Conservation (phyloP, 2,113 vertebrate genomes). For the Shinisaurus crocodilurus region DNA sequence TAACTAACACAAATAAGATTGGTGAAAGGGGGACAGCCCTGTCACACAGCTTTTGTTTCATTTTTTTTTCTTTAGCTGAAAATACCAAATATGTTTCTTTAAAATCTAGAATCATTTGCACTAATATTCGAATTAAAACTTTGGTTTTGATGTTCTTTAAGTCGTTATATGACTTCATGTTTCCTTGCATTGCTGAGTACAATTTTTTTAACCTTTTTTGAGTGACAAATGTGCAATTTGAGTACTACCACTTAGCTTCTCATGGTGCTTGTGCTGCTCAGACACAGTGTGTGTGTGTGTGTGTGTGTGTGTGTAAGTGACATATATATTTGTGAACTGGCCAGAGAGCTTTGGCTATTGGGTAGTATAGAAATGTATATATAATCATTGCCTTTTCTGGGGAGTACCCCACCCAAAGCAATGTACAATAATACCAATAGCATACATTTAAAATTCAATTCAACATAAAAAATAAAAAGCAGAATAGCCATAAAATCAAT, state of each 20-base stretch:
- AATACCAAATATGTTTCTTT: slow-evolving; percentile 22
- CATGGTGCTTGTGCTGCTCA: background rate
- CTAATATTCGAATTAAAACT: slow-evolving; percentile 37
- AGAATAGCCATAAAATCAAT: background rate
- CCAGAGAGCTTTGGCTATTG: too few species aligned
- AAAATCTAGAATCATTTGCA: slow-evolving; percentile 9
- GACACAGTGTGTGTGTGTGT: background rate
- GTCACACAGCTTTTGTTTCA: too few species aligned
- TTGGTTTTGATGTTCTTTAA: slow-evolving; percentile 7
- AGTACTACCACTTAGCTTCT: background rate
- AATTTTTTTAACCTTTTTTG: slow-evolving; percentile 12
- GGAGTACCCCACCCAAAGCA: background rate
- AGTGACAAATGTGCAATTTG: background rate
- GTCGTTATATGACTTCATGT: slow-evolving; percentile 12
- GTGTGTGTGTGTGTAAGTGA: too few species aligned
- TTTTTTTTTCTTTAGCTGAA: slow-evolving; percentile 37
- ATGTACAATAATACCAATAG: background rate
- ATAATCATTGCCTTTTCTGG: background rate
- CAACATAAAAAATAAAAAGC: background rate
- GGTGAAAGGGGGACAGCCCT: too few species aligned
- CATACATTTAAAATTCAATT: background rate
- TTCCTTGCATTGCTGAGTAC: slow-evolving; percentile 41
- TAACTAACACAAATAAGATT: too few species aligned
- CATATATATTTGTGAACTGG: too few species aligned
- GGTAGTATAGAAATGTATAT: too few species aligned